These are phyloP conservation scores for Agriopis aurantiaria DNA, from an alignment of 2,888 invertebrate species.

Conservation along the genomic window DNA sequence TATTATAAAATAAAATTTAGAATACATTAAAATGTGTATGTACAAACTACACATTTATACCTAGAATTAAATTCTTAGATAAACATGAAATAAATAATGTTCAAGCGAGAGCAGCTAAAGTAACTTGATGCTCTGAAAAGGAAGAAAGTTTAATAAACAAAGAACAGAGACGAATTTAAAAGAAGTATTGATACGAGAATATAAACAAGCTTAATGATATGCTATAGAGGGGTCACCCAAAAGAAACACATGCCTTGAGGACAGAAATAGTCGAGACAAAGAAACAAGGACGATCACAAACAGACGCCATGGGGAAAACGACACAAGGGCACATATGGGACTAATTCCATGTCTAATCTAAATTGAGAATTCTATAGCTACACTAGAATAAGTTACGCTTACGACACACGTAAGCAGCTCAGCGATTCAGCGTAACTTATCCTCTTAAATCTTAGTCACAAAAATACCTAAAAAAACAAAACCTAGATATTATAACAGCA, in stretches of 20 bases:
- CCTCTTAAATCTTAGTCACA: conserved; percentile 41
- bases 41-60: conserved; percentile 22
- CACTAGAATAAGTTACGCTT: conserved; percentile 66
- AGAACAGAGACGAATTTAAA: conserved; percentile 27
- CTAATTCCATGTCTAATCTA: conserved; percentile 67
- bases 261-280: conserved; percentile 53
- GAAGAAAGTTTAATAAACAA: conserved; percentile 33
- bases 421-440: conserved; percentile 57
- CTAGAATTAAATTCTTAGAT: conserved; percentile 4
- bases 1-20: conserved; percentile 19
- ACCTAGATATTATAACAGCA: conserved; percentile 50
- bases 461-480: conserved; percentile 47
- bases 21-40: conserved; percentile 22
- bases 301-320: conserved; percentile 58
- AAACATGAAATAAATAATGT: conserved; percentile 39
- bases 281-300: conserved; percentile 60
- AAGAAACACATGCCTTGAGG: conserved; percentile 66
- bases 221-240: conserved; percentile 63
- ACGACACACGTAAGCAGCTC: conserved; percentile 29
- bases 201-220: conserved; percentile 54
- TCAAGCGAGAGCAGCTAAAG: conserved; percentile 55
- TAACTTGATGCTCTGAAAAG: conserved; percentile 40
- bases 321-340: conserved; percentile 62
- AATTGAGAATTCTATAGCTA: conserved; percentile 64
- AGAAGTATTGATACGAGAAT: conserved; percentile 36